Evolutionary conservation across 2,797 vertebrate genomes (phyloP).

Genomic region (Gallirallus australis): DNA sequence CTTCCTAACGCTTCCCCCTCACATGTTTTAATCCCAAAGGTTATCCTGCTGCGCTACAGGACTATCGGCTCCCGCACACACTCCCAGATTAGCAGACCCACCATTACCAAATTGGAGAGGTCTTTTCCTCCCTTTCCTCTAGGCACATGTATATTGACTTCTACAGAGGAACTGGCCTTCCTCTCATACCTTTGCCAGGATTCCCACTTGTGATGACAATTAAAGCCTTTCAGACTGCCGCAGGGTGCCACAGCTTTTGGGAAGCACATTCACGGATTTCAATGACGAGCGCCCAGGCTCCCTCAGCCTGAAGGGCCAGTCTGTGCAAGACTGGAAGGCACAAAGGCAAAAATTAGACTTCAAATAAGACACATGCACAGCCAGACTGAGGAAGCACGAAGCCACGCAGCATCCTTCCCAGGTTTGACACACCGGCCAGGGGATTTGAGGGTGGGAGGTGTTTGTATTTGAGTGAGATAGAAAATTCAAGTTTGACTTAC

Average conservation of each 20-base stretch:
- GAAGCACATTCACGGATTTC: neutral
- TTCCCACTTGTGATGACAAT: neutral
- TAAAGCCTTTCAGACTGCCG: neutral
- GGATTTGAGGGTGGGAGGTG: too few relatives aligned
- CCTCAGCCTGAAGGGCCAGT: neutral
- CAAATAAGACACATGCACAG: neutral
- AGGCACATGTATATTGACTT: accelerated
- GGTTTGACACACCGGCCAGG: too few relatives aligned
- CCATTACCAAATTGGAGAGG: constrained; percentile 25
- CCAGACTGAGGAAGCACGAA: neutral
- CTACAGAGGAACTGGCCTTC: neutral
- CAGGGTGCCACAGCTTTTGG: neutral
- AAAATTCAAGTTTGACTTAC: neutral
- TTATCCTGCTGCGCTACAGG: neutral
- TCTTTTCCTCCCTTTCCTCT: neutral
- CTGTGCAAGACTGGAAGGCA: neutral
- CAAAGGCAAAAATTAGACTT: neutral
- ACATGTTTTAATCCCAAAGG: neutral
- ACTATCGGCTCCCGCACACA: neutral
- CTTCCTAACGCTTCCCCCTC: neutral
- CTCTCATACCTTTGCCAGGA: neutral
- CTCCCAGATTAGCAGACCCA: neutral
- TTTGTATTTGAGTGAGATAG: neutral
- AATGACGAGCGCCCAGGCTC: neutral
- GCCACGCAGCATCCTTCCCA: too few relatives aligned